Evolutionary conservation across 2,888 invertebrate species (phyloP).

Genomic region (Trachelus stipa): DNA sequence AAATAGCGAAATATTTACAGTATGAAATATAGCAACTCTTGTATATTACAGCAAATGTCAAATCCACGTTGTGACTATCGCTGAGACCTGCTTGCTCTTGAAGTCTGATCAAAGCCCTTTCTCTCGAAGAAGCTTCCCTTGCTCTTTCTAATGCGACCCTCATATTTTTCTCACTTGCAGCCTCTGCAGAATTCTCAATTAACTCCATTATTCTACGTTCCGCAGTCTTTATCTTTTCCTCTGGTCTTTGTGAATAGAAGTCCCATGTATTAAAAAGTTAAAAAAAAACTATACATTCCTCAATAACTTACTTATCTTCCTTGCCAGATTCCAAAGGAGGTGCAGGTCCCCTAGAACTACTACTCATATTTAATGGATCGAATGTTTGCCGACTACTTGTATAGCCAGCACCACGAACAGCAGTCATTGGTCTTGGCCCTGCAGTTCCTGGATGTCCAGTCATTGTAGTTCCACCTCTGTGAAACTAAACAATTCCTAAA

Average conservation of each 20-base stretch:
- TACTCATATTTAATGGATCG: constrained; percentile 80
- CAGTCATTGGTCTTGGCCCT: constrained; percentile 88
- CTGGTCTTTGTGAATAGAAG: constrained; percentile 74
- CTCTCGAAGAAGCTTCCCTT: constrained; percentile 95
- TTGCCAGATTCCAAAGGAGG: constrained; percentile 77
- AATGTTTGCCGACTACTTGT: constrained; percentile 80
- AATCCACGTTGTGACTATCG: constrained; percentile 93
- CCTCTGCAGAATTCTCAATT: constrained; percentile 90
- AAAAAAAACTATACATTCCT: constrained; percentile 17
- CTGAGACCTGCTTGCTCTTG: constrained; percentile 92
- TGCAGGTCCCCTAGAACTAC: constrained; percentile 68
- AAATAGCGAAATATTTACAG: not conserved
- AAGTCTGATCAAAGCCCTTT: constrained; percentile 87
- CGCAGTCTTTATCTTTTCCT: constrained; percentile 90
- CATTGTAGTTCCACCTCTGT: constrained; percentile 61
- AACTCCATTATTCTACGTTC: constrained; percentile 90
- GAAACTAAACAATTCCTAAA: constrained; percentile 53
- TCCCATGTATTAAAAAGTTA: constrained; percentile 1
- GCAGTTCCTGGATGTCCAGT: constrained; percentile 65
- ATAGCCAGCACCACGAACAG: constrained; percentile 96
- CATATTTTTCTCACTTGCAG: constrained; percentile 73
- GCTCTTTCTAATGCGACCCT: constrained; percentile 87
- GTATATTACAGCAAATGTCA: constrained; percentile 88
- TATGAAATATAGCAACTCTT: not conserved
- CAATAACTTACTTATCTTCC: constrained; percentile 78